phyloP scores from a whole-genome alignment of 1,140 invertebrate species.

The Ctenoplectra terminalis region DNA sequence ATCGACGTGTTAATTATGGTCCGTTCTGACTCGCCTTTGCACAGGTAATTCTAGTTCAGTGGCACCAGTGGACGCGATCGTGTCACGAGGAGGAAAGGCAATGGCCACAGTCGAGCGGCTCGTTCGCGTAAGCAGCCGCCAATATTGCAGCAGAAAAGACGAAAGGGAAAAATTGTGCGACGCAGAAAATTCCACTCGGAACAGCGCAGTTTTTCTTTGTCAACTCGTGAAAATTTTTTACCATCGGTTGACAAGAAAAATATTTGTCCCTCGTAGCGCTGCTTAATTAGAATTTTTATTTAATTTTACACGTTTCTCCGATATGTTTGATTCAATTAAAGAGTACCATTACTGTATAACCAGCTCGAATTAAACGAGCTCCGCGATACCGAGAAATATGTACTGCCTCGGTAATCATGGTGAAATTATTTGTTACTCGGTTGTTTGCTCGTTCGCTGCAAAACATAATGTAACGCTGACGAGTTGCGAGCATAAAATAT shows the following conservation, averaged over 20 bases:
- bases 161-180: conserved; percentile 13
- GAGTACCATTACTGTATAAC: no score
- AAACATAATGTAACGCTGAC: neutral
- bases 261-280: neutral
- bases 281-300: neutral
- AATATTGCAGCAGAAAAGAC: conserved; percentile 29
- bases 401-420: neutral
- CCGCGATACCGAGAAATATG: neutral
- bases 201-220: neutral
- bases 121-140: conserved; percentile 13
- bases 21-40: neutral
- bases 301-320: neutral
- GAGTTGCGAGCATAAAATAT: neutral
- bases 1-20: conserved; percentile 37
- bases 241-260: neutral
- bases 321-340: conserved; percentile 3
- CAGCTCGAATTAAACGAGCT: neutral
- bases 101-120: neutral
- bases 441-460: neutral
- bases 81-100: conserved; percentile 15
- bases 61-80: conserved; percentile 3
- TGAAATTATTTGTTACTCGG: neutral
- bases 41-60: conserved; percentile 31
- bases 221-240: neutral
- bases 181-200: conserved; percentile 9